Conservation (phyloP, 2,888 invertebrate genomes). For the Acrobasis repandana region DNA sequence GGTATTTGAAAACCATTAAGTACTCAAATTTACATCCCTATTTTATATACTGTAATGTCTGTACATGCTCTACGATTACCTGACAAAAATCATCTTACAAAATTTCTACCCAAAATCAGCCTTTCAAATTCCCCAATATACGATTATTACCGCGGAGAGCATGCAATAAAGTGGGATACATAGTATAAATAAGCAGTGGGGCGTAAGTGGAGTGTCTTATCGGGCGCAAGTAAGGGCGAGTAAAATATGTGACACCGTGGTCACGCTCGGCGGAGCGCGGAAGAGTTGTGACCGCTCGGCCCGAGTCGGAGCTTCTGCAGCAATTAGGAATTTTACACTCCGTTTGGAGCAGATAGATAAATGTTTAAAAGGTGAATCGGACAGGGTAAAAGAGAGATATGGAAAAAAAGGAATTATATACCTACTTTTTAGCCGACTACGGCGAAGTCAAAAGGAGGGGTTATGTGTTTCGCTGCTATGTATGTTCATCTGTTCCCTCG, state of each 20-base stretch:
- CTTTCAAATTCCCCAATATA: slow-evolving; percentile 14
- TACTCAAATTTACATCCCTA: neutral
- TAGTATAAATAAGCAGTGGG: slow-evolving; percentile 30
- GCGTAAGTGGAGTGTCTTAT: slow-evolving; percentile 41
- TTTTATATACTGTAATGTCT: slow-evolving; percentile 1
- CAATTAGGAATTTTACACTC: slow-evolving; percentile 28
- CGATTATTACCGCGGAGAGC: slow-evolving; percentile 11
- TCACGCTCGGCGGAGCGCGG: slow-evolving; percentile 65
- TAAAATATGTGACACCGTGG: slow-evolving; percentile 76
- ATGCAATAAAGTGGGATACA: slow-evolving; percentile 27
- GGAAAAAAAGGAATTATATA: neutral
- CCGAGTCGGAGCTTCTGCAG: slow-evolving; percentile 44
- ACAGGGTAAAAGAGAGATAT: neutral
- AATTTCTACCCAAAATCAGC: slow-evolving; percentile 4
- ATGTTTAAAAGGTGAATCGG: neutral
- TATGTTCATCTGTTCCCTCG: too few relatives aligned
- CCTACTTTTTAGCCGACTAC: too few relatives aligned
- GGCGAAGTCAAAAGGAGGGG: too few relatives aligned
- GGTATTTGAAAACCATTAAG: neutral
- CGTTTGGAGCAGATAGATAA: slow-evolving; percentile 13
- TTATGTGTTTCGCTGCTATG: too few relatives aligned
- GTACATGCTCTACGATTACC: neutral
- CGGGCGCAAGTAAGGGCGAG: slow-evolving; percentile 49
- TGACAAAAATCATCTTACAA: slow-evolving; percentile 3
- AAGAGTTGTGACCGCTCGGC: slow-evolving; percentile 68